Percentiles rank a stretch among this genome's conserved stretches.
Conservation (phyloP, 1,140 invertebrate species). For the Triops longicaudatus region DNA sequence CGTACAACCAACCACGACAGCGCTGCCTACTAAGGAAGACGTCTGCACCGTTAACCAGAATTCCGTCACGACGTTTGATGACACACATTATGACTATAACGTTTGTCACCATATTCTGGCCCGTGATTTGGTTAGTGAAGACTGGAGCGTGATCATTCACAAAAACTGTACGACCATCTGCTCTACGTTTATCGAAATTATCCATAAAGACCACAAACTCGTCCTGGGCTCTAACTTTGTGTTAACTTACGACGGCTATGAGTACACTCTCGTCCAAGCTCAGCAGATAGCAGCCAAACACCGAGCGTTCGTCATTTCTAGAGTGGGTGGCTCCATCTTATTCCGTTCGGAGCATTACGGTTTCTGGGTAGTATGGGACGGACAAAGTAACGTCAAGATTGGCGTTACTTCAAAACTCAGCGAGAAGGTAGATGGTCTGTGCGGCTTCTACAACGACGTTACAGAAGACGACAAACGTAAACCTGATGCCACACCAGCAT, state of each 20-base stretch:
- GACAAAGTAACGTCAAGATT: constrained; percentile 58
- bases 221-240: constrained; percentile 54
- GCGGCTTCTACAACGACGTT: constrained; percentile 62
- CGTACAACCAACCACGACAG: constrained; percentile 34
- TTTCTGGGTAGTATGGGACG: constrained; percentile 61
- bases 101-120: constrained; percentile 68
- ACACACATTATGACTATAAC: constrained; percentile 63
- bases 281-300: constrained; percentile 50
- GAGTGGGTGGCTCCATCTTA: constrained; percentile 55
- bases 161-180: constrained; percentile 52
- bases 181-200: constrained; percentile 48
- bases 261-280: constrained; percentile 53
- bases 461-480: constrained; percentile 55
- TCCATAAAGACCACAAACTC: constrained; percentile 48
- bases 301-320: constrained; percentile 54
- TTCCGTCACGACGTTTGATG: constrained; percentile 68
- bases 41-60: constrained; percentile 63
- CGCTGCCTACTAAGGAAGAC: constrained; percentile 49
- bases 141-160: constrained; percentile 56
- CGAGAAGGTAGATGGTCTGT: constrained; percentile 61
- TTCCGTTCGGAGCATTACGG: constrained; percentile 59
- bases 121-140: constrained; percentile 50
- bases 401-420: constrained; percentile 53
- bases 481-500: constrained; percentile 53
- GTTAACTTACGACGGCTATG: constrained; percentile 54